phyloP scores from a whole-genome alignment of 30 jellyfish, hydroid and myxozoan genomes.

The Hydractinia echinata region DNA sequence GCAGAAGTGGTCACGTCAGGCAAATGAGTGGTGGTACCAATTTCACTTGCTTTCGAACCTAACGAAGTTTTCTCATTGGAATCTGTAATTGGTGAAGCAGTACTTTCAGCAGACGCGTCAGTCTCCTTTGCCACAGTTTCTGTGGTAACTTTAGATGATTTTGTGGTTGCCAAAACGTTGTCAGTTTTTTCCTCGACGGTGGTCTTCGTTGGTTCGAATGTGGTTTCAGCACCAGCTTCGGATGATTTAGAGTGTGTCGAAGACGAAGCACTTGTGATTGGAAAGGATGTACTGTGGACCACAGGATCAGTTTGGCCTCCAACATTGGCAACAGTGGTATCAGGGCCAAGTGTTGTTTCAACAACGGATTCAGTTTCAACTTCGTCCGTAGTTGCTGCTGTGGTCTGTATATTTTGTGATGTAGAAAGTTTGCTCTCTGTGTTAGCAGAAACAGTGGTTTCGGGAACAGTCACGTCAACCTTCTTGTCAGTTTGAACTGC shows the following conservation, averaged over 20 bases:
- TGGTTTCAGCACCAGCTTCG: constrained; percentile 1
- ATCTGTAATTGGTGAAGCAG: constrained; percentile 14
- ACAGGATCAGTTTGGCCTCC: background rate
- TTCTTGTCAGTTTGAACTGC: background rate
- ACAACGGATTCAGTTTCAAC: too few relatives aligned
- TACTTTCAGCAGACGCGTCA: constrained; percentile 24
- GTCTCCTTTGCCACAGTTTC: background rate
- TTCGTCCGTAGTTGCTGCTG: background rate
- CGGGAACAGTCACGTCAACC: background rate
- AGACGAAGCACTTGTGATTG: background rate
- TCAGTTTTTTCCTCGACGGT: constrained; percentile 3
- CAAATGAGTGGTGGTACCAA: constrained; percentile 17
- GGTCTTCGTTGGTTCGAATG: constrained; percentile 19
- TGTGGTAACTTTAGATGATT: background rate
- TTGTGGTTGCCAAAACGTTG: background rate
- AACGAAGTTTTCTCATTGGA: constrained; percentile 6
- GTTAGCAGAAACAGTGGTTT: background rate
- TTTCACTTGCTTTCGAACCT: constrained; percentile 17
- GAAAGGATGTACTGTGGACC: background rate
- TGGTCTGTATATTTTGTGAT: background rate
- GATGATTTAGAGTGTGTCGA: background rate
- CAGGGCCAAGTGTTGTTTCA: constrained; percentile 15
- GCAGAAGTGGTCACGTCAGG: constrained; percentile 10
- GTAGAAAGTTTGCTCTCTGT: background rate
- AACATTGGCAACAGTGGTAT: background rate